Evolutionary conservation across 1,140 invertebrate genomes (phyloP).

Genomic region (Meloidogyne hapla): DNA sequence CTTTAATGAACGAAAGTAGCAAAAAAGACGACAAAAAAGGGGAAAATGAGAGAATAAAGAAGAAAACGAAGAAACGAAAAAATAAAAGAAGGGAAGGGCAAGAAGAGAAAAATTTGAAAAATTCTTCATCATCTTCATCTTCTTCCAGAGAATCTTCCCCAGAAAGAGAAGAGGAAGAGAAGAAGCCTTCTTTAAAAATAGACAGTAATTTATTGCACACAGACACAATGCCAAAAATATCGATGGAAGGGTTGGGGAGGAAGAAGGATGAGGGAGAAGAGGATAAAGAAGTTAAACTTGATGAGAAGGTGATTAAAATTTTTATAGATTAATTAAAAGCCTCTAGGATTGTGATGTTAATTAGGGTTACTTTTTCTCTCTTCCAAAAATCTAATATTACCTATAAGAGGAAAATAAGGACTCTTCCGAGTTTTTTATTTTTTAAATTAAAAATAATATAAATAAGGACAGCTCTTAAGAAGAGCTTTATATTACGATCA

Average conservation of each 20-base stretch:
- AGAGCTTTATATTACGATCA: too few species aligned
- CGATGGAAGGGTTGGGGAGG: background rate
- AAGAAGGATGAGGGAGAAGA: background rate
- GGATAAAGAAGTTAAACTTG: constrained; percentile 9
- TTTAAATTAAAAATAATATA: too few species aligned
- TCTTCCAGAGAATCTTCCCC: constrained; percentile 6
- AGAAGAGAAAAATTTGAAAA: background rate
- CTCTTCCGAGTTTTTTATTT: too few species aligned
- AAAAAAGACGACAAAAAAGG: background rate
- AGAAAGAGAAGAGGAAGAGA: constrained; percentile 5
- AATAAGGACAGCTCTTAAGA: too few species aligned
- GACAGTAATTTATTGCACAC: constrained; percentile 32
- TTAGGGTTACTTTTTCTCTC: too few species aligned
- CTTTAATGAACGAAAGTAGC: background rate
- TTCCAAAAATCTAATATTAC: too few species aligned
- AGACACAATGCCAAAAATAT: constrained; percentile 28
- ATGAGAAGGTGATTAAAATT: background rate
- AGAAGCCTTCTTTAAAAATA: constrained; percentile 22
- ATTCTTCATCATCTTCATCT: constrained; percentile 6
- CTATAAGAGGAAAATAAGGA: too few species aligned
- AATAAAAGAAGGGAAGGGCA: background rate
- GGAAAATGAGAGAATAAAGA: background rate
- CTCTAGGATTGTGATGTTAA: too few species aligned
- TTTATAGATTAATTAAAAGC: background rate
- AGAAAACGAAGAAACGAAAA: constrained; percentile 23